Evolutionary conservation across 2,888 invertebrate genomes (phyloP).

Genomic region (Synanthedon vespiformis): DNA sequence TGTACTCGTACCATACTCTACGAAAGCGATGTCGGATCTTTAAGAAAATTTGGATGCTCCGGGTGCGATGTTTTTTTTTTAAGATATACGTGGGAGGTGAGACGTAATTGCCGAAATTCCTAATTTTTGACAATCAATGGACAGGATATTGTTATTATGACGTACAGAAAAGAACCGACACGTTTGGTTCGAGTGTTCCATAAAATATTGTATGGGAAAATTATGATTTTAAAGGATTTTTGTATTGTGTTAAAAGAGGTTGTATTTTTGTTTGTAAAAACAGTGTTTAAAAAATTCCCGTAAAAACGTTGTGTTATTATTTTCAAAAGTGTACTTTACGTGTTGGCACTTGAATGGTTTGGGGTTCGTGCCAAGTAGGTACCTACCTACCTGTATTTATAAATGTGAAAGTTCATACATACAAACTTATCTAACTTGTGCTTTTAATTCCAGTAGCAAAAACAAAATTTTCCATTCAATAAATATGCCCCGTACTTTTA

Average conservation of each 20-base stretch:
- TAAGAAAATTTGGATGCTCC: slow-evolving; percentile 59
- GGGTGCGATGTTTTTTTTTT: slow-evolving; percentile 56
- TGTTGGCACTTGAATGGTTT: no score
- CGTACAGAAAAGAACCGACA: slow-evolving; percentile 27
- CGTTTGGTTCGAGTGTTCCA: slow-evolving; percentile 22
- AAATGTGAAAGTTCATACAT: not conserved
- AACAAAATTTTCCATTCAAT: no score
- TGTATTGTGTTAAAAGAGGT: slow-evolving; percentile 3
- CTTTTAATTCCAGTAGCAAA: no score
- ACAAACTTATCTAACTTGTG: not conserved
- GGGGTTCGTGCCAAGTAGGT: no score
- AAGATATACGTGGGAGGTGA: slow-evolving; percentile 62
- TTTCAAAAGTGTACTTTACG: no score
- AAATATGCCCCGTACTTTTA: no score
- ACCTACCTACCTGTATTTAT: no score
- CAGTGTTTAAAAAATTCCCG: not conserved
- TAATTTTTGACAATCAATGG: slow-evolving; percentile 69
- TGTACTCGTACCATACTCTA: slow-evolving; percentile 1
- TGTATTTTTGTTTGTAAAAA: not conserved
- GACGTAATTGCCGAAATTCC: slow-evolving; percentile 68
- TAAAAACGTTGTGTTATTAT: no score
- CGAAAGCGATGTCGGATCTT: slow-evolving; percentile 48
- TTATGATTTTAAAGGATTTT: slow-evolving; percentile 8
- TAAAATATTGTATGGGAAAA: slow-evolving; percentile 17
- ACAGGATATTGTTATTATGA: slow-evolving; percentile 67